Evolutionary conservation across 53 echinoderm and acorn worm species (phyloP).

Genomic region (Antedon mediterranea): DNA sequence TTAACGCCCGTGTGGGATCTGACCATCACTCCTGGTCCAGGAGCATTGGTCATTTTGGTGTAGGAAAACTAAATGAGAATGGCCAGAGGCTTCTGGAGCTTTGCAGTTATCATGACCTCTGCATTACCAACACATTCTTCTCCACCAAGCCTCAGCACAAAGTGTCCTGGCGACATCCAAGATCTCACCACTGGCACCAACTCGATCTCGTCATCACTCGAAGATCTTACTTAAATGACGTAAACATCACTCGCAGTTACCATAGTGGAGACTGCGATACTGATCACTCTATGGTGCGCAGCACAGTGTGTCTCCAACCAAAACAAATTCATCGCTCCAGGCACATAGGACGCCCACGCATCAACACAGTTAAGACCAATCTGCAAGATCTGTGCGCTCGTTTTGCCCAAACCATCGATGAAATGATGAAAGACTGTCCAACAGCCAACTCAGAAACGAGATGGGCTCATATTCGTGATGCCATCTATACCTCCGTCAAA

Average conservation of each 20-base stretch:
- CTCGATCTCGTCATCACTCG: slow-evolving; percentile 23
- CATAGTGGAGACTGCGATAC: slow-evolving; percentile 30
- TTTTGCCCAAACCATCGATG: too few species aligned
- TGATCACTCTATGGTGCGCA: slow-evolving; percentile 28
- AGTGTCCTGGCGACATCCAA: slow-evolving; percentile 20
- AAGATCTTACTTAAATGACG: neutral
- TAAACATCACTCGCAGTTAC: neutral
- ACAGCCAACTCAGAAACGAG: too few species aligned
- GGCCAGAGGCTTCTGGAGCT: slow-evolving; percentile 16
- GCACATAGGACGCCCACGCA: slow-evolving; percentile 5
- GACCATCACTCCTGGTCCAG: slow-evolving; percentile 31
- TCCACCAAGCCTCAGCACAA: slow-evolving; percentile 1
- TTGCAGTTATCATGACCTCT: neutral
- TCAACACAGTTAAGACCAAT: slow-evolving; percentile 8
- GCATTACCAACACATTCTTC: slow-evolving; percentile 28
- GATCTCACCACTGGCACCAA: slow-evolving; percentile 26
- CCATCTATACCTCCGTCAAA: too few species aligned
- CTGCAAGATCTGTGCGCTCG: too few species aligned
- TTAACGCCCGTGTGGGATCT: slow-evolving; percentile 34
- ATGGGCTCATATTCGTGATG: too few species aligned
- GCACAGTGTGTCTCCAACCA: slow-evolving; percentile 19
- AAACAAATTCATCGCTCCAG: slow-evolving; percentile 2
- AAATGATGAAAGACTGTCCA: too few species aligned
- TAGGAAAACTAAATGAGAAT: slow-evolving; percentile 41
- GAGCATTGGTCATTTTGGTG: slow-evolving; percentile 27